Evolutionary conservation across 2,113 vertebrate species (phyloP).

Genomic region (Anthoscopus minutus): DNA sequence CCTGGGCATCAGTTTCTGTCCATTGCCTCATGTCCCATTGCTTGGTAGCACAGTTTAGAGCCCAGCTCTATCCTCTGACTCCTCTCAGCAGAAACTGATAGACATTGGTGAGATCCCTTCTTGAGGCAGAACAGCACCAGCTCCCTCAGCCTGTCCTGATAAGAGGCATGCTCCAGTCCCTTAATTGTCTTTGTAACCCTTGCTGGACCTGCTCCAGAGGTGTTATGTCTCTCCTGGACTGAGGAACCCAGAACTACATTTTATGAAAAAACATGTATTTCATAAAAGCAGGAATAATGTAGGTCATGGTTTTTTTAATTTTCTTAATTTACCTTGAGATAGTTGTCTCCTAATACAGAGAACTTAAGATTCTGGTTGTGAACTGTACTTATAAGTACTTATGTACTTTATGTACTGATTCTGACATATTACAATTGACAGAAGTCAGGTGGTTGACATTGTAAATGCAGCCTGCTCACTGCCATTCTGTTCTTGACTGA

Average conservation of each 20-base stretch:
- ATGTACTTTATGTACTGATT: not conserved
- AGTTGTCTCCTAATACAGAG: not conserved
- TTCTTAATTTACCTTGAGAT: not conserved
- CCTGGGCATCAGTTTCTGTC: not conserved
- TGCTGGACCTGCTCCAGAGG: not conserved
- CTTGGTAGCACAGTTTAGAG: not conserved
- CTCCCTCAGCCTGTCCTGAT: not conserved
- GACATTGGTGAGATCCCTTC: not conserved
- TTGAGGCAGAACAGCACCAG: not conserved
- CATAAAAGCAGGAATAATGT: not conserved
- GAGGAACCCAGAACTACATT: not conserved
- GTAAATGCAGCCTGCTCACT: not conserved
- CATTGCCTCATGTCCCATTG: not conserved
- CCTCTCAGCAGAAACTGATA: not conserved
- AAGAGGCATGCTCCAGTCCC: not conserved
- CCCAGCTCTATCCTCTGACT: not conserved
- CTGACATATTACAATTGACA: not conserved
- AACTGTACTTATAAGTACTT: not conserved
- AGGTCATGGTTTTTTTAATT: not conserved
- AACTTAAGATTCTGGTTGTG: not conserved
- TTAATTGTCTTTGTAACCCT: not conserved
- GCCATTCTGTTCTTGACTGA: not conserved
- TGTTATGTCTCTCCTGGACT: not conserved
- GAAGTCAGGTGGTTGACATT: not conserved
- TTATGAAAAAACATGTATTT: not conserved